Evolutionary conservation across 2,113 vertebrate genomes (phyloP).

Genomic region (Nothobranchius furzeri): DNA sequence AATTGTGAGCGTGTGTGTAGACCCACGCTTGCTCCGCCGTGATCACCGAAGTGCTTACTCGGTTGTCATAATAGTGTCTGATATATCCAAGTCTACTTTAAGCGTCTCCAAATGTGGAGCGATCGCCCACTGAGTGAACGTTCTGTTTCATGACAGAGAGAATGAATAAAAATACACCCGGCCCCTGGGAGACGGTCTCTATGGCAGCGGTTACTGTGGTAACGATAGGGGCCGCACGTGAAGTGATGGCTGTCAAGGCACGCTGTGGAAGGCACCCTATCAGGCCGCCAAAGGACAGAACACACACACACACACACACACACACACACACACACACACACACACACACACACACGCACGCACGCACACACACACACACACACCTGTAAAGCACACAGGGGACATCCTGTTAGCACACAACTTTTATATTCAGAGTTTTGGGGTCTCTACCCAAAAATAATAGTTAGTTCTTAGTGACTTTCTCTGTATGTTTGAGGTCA

Average conservation of each 20-base stretch:
- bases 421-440: not conserved
- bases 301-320: conserved; percentile 11
- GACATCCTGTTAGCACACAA: not conserved
- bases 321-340: not conserved
- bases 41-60: conserved; percentile 17
- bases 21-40: conserved; percentile 27
- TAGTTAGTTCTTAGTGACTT: not conserved
- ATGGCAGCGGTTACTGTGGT: conserved; percentile 72
- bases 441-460: no score
- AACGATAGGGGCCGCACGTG: conserved; percentile 63
- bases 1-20: conserved; percentile 24
- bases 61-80: conserved; percentile 47
- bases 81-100: conserved; percentile 47
- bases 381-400: not conserved
- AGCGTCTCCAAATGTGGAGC: conserved; percentile 63
- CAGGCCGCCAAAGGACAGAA: conserved; percentile 26
- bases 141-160: conserved; percentile 67
- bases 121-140: conserved; percentile 68
- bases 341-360: conserved; percentile 7
- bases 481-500: no score
- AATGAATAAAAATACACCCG: conserved; percentile 71
- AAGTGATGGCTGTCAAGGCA: conserved; percentile 57
- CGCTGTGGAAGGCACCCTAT: conserved; percentile 57
- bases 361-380: conserved; percentile 4
- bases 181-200: conserved; percentile 71